Percentiles rank a stretch among this genome's conserved stretches.
These are phyloP conservation scores for Oncorhynchus kisutch DNA, from an alignment of 2,113 vertebrate genomes.

Conservation along the genomic window DNA sequence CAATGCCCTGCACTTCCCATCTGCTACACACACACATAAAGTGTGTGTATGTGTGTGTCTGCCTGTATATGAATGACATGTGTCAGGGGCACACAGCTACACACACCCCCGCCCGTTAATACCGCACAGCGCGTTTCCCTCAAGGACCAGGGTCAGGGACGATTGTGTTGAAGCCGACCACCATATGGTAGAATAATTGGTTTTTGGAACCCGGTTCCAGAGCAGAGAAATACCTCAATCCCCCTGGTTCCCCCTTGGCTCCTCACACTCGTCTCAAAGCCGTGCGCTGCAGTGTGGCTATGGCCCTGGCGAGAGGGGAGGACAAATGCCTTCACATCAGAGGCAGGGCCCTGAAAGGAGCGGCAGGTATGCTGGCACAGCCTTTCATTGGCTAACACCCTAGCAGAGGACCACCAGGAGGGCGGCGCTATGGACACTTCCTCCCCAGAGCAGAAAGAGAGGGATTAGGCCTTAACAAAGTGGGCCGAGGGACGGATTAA, in stretches of 20 bases:
- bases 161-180: constrained; percentile 83
- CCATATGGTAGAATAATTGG: constrained; percentile 99
- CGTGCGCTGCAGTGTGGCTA: constrained; percentile 78
- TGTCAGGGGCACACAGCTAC: constrained; percentile 86
- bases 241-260: constrained; percentile 22
- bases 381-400: constrained; percentile 27
- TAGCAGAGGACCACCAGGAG: constrained; percentile 54
- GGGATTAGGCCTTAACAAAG: constrained; percentile 54
- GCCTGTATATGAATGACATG: constrained; percentile 87
- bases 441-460: constrained; percentile 25
- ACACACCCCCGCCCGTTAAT: constrained; percentile 20
- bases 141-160: constrained; percentile 66
- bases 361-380: constrained; percentile 41
- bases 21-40: constrained; percentile 79
- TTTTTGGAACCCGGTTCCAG: constrained; percentile 78
- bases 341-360: constrained; percentile 65
- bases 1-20: constrained; percentile 91
- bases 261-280: constrained; percentile 61
- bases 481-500: constrained; percentile 46
- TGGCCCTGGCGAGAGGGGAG: constrained; percentile 71
- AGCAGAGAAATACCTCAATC: constrained; percentile 77
- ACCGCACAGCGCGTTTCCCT: constrained; percentile 72
- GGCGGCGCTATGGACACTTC: constrained; percentile 59
- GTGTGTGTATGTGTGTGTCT: constrained; percentile 48
- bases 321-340: constrained; percentile 91